Percentiles rank a stretch among this genome's conserved stretches.
Evolutionary conservation across 1,140 invertebrate species (phyloP).

Genomic region (Pogonomyrmex californicus): DNA sequence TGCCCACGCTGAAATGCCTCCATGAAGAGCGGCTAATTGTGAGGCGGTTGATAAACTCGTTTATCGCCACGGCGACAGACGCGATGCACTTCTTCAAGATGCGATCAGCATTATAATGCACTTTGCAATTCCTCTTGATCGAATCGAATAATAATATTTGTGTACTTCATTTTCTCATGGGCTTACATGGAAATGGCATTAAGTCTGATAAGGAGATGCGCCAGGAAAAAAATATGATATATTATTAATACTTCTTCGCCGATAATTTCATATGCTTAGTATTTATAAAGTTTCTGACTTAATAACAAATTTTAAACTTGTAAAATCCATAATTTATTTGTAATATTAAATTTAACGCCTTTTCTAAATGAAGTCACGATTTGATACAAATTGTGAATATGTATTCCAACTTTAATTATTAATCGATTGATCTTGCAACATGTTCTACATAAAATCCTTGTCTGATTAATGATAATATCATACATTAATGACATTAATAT

Average conservation of each 20-base stretch:
- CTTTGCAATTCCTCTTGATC: slow-evolving; percentile 44
- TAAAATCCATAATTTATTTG: background rate
- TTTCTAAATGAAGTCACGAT: background rate
- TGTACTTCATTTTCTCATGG: background rate
- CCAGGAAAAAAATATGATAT: background rate
- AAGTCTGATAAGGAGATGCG: background rate
- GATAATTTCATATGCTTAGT: background rate
- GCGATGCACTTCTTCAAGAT: slow-evolving; percentile 17
- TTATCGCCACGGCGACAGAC: slow-evolving; percentile 50
- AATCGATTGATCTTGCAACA: slow-evolving; percentile 2
- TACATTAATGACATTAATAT: background rate
- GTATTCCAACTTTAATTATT: background rate
- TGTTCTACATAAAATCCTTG: background rate
- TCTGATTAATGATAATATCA: background rate
- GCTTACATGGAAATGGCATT: slow-evolving; percentile 28
- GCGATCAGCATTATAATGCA: slow-evolving; percentile 21
- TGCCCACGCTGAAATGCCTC: slow-evolving; percentile 50
- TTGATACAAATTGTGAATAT: background rate
- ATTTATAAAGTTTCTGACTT: background rate
- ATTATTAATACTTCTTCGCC: slow-evolving; percentile 1
- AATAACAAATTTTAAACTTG: background rate
- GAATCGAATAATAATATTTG: slow-evolving; percentile 51
- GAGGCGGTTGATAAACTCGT: slow-evolving; percentile 55
- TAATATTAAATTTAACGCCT: background rate
- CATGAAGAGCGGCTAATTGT: slow-evolving; percentile 63